Evolutionary conservation across 2,888 invertebrate species (phyloP), one percentile per base, ranked within the genome.

Genomic region (Amiota minor): DNA sequence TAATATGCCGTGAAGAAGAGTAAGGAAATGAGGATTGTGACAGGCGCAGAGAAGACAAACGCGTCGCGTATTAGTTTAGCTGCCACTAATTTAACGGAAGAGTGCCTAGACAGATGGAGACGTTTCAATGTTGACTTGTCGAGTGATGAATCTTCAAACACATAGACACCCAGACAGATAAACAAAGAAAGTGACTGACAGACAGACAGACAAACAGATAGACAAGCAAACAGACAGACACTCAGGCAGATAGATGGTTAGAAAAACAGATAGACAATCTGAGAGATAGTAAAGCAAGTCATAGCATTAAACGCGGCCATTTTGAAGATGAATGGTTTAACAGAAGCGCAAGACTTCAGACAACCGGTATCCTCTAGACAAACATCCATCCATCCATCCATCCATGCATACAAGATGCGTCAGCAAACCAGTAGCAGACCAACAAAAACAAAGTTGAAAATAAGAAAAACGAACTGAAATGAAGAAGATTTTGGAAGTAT

Each of bases 51-150:
- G 53, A n/a, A n/a, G 49, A 46, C 45, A 69, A 35, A 12, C 55
- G 56, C 23, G 53, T 35, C 35, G 35, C 35, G 53, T 53, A 68
- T 50, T 53, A 68, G 67, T 74, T 56, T 45, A 35, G 76, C 75
- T 74, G 80, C 73, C 79, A 80, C 78, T 78, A 81, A 83, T 83
- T 84, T 81, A 78, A 83, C 78, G 80, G 80, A 76, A 82, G 79
- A 83, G 74, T 80, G 78, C 77, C 23, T 71, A 59, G 35, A 35
- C 35, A 35, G 35, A 35, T 35, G 35, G 35, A 35, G 35, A 35
- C 35, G 35, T 35, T 35, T 8, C 35, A 35, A 35, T 35, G 35
- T 35, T 35, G 35, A 35, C 35, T 35, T 35, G 35, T 35, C 35
- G 35, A 35, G 35, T 35, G 35, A 35, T 35, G 6, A 35, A 35